Conservation (phyloP, 2,888 invertebrate genomes). For the Apamea crenata region DNA sequence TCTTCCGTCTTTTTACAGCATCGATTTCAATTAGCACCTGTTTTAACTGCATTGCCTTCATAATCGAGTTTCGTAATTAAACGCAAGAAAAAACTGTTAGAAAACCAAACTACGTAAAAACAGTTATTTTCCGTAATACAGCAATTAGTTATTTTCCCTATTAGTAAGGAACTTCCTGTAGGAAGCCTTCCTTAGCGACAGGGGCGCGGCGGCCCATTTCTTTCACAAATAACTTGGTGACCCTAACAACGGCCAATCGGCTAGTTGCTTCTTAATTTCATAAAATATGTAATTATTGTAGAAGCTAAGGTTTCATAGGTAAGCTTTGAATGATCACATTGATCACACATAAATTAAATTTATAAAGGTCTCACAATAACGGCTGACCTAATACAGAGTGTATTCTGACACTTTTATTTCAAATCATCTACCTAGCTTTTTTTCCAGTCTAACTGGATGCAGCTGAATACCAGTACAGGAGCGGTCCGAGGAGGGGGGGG, state of each 20-base stretch:
- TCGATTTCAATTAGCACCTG: conserved; percentile 1
- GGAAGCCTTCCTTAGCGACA: not conserved
- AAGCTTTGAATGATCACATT: not conserved
- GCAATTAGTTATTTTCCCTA: not conserved
- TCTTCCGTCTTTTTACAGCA: conserved; percentile 4
- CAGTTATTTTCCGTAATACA: not conserved
- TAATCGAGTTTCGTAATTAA: conserved; percentile 2
- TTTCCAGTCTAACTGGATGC: no score
- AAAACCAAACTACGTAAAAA: not conserved
- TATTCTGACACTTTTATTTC: no score
- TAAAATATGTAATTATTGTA: not conserved
- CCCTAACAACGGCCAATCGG: not conserved
- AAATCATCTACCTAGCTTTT: no score
- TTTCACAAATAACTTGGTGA: not conserved
- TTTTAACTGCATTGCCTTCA: not conserved
- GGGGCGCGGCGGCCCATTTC: no score
- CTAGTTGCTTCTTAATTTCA: not conserved
- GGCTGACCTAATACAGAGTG: not conserved
- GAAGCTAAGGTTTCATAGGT: not conserved
- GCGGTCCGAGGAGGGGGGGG: no score
- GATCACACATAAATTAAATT: not conserved
- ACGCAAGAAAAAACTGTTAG: not conserved
- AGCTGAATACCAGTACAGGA: no score
- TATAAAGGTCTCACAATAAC: not conserved
- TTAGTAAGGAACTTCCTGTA: not conserved